phyloP scores from a whole-genome alignment of 2,113 vertebrate species.

The Pholis gunnellus region DNA sequence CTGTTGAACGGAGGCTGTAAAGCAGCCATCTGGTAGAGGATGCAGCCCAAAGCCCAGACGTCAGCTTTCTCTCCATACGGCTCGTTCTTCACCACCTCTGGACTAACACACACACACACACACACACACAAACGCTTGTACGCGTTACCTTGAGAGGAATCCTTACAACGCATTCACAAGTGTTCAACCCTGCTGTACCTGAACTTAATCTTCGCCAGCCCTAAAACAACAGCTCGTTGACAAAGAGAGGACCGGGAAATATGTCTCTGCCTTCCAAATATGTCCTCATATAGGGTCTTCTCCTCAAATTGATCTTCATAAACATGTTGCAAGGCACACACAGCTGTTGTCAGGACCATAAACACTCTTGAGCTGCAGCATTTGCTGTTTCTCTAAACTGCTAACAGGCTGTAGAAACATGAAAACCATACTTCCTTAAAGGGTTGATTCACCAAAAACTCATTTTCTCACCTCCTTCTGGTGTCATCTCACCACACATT shows the following conservation, averaged over 20 bases:
- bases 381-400: background rate
- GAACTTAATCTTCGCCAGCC: background rate
- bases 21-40: slow-evolving; percentile 93
- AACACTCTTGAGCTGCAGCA: slow-evolving; percentile 9
- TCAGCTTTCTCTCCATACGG: slow-evolving; percentile 92
- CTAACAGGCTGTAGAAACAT: background rate
- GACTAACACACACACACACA: slow-evolving; percentile 76
- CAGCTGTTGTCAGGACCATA: background rate
- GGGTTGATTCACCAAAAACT: background rate
- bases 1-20: slow-evolving; percentile 91
- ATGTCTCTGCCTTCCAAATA: background rate
- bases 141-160: background rate
- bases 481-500: background rate
- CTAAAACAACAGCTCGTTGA: background rate
- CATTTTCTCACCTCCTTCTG: background rate
- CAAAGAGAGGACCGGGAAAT: background rate
- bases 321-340: background rate
- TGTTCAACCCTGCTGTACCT: background rate
- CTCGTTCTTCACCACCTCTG: slow-evolving; percentile 92
- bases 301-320: background rate
- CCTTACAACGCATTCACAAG: too few relatives aligned
- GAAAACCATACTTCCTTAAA: background rate
- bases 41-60: slow-evolving; percentile 91
- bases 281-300: background rate
- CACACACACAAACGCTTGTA: slow-evolving; percentile 9